A percentile compares a stretch with the other conserved stretches of the same genome.
phyloP scores from a whole-genome alignment of 2,113 vertebrate genomes.

The Carassius carassius region DNA sequence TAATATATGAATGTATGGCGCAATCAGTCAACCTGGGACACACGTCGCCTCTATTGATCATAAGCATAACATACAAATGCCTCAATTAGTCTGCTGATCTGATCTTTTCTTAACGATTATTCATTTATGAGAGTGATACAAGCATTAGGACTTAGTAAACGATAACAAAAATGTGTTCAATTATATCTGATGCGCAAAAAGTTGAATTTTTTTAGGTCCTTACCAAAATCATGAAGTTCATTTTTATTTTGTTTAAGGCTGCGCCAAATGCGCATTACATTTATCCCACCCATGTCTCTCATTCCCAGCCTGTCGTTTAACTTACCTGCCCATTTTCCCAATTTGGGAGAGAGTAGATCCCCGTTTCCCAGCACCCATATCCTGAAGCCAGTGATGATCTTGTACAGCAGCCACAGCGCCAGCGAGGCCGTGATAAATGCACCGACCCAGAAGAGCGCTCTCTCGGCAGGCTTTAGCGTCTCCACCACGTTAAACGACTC shows the following conservation, averaged over 20 bases:
- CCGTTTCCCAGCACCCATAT: conserved; percentile 84
- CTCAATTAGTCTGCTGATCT: conserved; percentile 5
- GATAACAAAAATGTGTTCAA: not conserved
- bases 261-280: conserved; percentile 4
- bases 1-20: conserved; percentile 54
- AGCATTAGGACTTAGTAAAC: not conserved
- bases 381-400: conserved; percentile 76
- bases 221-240: conserved; percentile 30
- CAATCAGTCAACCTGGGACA: conserved; percentile 54
- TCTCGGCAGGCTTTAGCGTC: conserved; percentile 66
- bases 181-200: conserved; percentile 29
- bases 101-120: not conserved
- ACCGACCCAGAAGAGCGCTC: conserved; percentile 85
- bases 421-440: conserved; percentile 77
- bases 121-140: not conserved
- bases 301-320: conserved; percentile 54
- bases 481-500: conserved; percentile 62
- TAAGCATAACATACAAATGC: not conserved
- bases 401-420: conserved; percentile 70
- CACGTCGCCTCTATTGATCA: conserved; percentile 34
- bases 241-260: conserved; percentile 27
- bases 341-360: conserved; percentile 73
- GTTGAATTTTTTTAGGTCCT: conserved; percentile 1
- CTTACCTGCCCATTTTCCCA: conserved; percentile 97
- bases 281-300: not conserved